Evolutionary conservation across 2,888 invertebrate species (phyloP).

Genomic region (Melanostoma mellinum): DNA sequence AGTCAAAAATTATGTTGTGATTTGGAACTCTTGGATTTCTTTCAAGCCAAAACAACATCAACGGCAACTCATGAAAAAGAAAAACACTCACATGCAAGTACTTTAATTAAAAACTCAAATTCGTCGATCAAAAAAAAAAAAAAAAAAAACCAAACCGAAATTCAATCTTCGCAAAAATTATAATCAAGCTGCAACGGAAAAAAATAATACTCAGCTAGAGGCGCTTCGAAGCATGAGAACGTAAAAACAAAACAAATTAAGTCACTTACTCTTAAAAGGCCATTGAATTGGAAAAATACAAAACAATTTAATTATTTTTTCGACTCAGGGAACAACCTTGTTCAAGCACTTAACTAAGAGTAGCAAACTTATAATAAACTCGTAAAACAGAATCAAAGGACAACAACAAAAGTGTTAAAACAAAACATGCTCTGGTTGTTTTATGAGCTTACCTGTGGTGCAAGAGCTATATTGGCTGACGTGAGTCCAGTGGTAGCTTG

Average conservation of each 20-base stretch:
- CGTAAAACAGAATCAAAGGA: slow-evolving; percentile 20
- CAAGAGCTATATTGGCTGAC: slow-evolving; percentile 83
- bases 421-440: slow-evolving; percentile 36
- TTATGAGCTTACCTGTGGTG: slow-evolving; percentile 85
- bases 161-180: slow-evolving; percentile 14
- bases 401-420: slow-evolving; percentile 27
- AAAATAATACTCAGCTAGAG: background rate
- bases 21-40: background rate
- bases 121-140: slow-evolving; percentile 42
- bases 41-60: slow-evolving; percentile 52
- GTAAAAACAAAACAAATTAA: no score
- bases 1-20: slow-evolving; percentile 32
- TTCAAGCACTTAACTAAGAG: background rate
- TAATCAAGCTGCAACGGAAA: slow-evolving; percentile 21
- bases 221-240: no score
- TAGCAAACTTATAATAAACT: slow-evolving; percentile 12
- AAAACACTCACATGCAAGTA: slow-evolving; percentile 65
- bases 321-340: background rate
- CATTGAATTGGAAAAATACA: no score
- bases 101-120: slow-evolving; percentile 48
- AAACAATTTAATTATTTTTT: background rate
- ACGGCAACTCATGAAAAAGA: slow-evolving; percentile 33
- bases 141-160: slow-evolving; percentile 40
- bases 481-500: slow-evolving; percentile 86
- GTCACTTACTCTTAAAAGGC: no score